phyloP scores from a whole-genome alignment of 2,113 vertebrate species.

The Aix galericulata region DNA sequence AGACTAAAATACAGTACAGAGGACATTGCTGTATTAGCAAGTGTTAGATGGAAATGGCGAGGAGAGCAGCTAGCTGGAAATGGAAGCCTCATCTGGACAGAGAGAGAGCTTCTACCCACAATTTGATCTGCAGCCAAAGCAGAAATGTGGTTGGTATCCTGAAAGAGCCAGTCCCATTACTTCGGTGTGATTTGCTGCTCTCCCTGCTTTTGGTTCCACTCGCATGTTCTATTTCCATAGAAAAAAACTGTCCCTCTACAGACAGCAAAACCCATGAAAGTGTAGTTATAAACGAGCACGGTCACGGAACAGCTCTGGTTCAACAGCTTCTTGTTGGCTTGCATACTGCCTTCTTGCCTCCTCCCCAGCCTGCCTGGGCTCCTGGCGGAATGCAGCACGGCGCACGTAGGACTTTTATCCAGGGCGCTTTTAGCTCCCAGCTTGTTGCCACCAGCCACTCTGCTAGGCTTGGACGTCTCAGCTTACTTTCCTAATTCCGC shows the following conservation, averaged over 20 bases:
- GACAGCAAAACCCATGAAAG: not conserved
- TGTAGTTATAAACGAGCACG: not conserved
- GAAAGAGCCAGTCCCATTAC: not conserved
- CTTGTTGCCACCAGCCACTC: not conserved
- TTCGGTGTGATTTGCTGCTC: not conserved
- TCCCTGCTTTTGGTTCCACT: slow-evolving; percentile 1
- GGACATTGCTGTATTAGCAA: not conserved
- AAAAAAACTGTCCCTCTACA: not conserved
- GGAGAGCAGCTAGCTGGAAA: not conserved
- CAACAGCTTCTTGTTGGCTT: not conserved
- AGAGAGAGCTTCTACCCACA: not conserved
- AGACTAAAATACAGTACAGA: not conserved
- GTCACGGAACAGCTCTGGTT: not conserved
- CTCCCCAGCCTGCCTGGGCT: not conserved
- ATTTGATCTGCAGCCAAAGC: slow-evolving; percentile 2
- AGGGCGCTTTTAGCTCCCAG: not conserved
- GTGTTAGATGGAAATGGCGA: not conserved
- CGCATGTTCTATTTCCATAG: not conserved
- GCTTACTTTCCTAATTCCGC: not conserved
- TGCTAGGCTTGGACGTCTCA: not conserved
- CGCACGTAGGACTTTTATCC: not conserved
- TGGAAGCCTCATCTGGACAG: not conserved
- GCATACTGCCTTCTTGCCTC: not conserved
- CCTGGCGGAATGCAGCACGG: not conserved
- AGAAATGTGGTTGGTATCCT: not conserved